A percentile compares a stretch with the other conserved stretches of the same genome.
phyloP scores from a whole-genome alignment of 2,113 vertebrate genomes.

The Daphoenositta chrysoptera region DNA sequence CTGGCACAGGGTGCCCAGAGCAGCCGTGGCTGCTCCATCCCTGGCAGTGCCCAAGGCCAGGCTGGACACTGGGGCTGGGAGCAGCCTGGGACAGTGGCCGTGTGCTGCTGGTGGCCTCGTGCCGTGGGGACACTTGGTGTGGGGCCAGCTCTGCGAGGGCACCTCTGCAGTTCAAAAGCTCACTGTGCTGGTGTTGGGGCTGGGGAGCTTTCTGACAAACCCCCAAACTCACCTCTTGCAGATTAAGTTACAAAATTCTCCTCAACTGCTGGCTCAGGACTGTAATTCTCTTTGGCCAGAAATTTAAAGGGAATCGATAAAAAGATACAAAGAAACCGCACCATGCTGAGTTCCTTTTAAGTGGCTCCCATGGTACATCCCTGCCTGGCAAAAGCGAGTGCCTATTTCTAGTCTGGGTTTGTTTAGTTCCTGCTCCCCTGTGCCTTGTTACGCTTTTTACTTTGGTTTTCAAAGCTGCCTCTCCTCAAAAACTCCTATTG shows the following conservation, averaged over 20 bases:
- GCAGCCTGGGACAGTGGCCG: background rate
- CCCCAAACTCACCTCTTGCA: background rate
- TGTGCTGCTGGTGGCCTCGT: background rate
- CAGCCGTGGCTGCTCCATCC: background rate
- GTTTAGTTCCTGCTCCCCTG: background rate
- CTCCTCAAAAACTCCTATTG: background rate
- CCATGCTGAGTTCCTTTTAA: background rate
- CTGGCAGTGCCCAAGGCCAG: fast-evolving
- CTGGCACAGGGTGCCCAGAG: background rate
- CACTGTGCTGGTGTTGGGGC: fast-evolving
- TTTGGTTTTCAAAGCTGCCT: background rate
- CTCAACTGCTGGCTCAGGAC: background rate
- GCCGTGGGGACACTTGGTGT: background rate
- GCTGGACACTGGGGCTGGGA: background rate
- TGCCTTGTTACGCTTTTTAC: background rate
- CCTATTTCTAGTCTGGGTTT: background rate
- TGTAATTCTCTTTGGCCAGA: background rate
- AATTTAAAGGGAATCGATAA: background rate
- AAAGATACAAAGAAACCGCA: background rate
- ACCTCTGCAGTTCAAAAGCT: fast-evolving
- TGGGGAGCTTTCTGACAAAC: background rate
- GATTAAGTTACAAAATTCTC: background rate
- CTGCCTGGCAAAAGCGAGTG: background rate
- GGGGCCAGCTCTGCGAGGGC: background rate
- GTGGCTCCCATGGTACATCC: background rate